Conservation (phyloP, 2,113 vertebrate species). For the Hypanus sabinus region DNA sequence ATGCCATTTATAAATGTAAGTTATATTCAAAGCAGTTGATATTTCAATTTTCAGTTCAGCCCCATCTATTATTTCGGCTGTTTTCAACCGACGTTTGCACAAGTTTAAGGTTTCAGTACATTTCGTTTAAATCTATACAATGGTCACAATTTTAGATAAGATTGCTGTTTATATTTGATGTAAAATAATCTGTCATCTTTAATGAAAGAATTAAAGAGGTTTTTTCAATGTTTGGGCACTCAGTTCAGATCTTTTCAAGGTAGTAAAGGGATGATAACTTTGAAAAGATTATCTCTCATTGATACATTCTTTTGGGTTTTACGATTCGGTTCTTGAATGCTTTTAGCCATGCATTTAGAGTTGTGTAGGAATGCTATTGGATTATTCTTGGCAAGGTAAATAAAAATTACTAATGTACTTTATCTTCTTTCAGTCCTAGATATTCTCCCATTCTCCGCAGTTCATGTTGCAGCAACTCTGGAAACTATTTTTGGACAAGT, state of each 20-base stretch:
- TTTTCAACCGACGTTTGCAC: not conserved
- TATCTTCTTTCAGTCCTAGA: not conserved
- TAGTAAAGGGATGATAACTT: not conserved
- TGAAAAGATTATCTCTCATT: not conserved
- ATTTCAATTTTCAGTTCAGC: not conserved
- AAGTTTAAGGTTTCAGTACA: not conserved
- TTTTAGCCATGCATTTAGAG: not conserved
- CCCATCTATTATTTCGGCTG: not conserved
- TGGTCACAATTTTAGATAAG: not conserved
- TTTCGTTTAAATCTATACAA: not conserved
- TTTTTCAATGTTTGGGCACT: not conserved
- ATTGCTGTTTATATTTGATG: not conserved
- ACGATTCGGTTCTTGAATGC: not conserved
- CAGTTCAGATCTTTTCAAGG: not conserved
- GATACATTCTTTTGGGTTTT: not conserved
- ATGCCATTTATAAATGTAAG: not conserved
- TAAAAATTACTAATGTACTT: not conserved
- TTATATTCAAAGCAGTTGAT: not conserved
- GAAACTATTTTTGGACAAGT: not conserved
- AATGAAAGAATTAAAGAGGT: not conserved
- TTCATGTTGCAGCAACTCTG: not conserved
- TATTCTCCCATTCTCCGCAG: not conserved
- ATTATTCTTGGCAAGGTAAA: not conserved
- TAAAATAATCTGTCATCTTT: not conserved
- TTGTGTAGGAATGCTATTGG: not conserved